Evolutionary conservation across 1,140 invertebrate species (phyloP), one percentile per base, ranked within the genome.

Genomic region (Aphelenchoides besseyi): DNA sequence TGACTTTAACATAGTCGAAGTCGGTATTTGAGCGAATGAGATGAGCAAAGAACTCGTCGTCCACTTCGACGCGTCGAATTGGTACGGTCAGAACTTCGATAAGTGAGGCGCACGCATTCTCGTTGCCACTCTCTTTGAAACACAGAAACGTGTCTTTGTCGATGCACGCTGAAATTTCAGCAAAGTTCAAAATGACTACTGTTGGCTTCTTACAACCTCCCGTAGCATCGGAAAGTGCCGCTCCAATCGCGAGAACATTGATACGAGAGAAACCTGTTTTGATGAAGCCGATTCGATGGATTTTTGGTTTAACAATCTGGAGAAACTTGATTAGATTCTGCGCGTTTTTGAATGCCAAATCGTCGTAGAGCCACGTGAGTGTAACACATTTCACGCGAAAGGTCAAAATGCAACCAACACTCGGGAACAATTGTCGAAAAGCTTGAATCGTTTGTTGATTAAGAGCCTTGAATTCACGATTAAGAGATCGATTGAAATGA

Each of bases 1-100:
- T 48, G 41, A 48, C 23, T 12, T 23, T 12, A 12, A 48, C 23
- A 23, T 48, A 48, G 41, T 48, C 41, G 41, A 16, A 48, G 41
- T n/a, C 12, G 41, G 41, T 23, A 23, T 23, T 48, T 23, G 12
- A 48, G 41, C 41, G 23, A 12, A 12, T 48, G 41, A 48, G 41
- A 23, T 48, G 41, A 23, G 41, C 12, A 12, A 48, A 12, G 41
- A 8, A 59, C 55, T 59, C 55, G 55, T 59, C 55, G 55, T 59
- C 55, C 5, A 59, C 55, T 33, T 59, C 26, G 12, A 48, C 41
- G 41, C 41, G 41, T 12, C 41, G 12, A 23, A 48, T 16, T 12
- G 12, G 41, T 12, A 48, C 12, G 41, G 12, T 23, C 41, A 48
- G 23, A 12, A 16, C 23, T 23, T 48, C 41, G 23, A 48, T 18